Evolutionary conservation across 2,888 invertebrate species (phyloP).

Genomic region (Clusia tigrina): DNA sequence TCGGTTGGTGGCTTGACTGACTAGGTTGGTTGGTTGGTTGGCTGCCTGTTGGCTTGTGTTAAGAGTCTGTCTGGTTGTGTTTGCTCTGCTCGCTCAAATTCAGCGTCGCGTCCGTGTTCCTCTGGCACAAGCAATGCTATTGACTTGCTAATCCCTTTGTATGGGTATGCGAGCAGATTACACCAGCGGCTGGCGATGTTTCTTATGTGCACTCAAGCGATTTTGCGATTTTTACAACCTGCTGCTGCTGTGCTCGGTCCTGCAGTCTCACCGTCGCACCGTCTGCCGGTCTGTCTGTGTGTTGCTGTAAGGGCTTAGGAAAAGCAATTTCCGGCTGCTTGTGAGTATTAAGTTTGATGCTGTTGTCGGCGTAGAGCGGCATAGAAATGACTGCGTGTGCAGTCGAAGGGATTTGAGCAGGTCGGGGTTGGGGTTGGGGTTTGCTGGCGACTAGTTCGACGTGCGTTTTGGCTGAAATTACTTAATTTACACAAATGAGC

Average conservation of each 20-base stretch:
- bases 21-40: too few relatives aligned
- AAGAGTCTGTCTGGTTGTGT: too few relatives aligned
- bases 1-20: neutral
- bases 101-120: too few relatives aligned
- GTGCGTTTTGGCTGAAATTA: too few relatives aligned
- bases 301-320: neutral
- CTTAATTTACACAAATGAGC: too few relatives aligned
- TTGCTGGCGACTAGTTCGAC: too few relatives aligned
- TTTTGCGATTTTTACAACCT: neutral
- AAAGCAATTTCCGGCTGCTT: slow-evolving; percentile 6
- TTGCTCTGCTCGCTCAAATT: too few relatives aligned
- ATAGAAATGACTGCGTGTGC: neutral
- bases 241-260: neutral
- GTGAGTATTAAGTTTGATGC: neutral
- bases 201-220: slow-evolving; percentile 10
- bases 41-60: too few relatives aligned
- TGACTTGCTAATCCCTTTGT: slow-evolving; percentile 30
- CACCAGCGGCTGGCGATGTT: neutral
- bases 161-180: neutral
- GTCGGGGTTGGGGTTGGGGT: too few relatives aligned
- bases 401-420: neutral
- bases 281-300: neutral
- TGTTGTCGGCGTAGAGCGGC: neutral
- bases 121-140: too few relatives aligned
- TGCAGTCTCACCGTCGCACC: neutral